Base-by-base conservation (phyloP, 2,888 invertebrate species). In the Coelogynopora nodosa region DNA sequence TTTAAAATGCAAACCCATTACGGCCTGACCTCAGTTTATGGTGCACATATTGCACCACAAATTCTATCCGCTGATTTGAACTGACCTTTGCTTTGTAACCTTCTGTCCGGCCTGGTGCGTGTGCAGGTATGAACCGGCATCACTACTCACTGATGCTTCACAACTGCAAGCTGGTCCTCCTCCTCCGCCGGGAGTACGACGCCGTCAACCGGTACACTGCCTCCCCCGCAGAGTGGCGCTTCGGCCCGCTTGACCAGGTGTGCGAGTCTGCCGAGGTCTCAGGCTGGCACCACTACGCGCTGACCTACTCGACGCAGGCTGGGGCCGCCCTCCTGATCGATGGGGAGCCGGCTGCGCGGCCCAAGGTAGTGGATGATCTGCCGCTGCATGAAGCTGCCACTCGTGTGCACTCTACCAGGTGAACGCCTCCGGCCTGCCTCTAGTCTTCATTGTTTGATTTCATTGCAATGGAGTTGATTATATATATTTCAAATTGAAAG, bases 101-200 rank as follows among this genome's bases (percentile, higher is more conserved):
- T n/a, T n/a, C 18, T 10, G 18, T 18, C 49, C 18, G 18, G 5
- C 18, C 18, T 10, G 18, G 18, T 49, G 18, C 5, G 5, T 49
- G 49, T 26, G 2, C 67, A 85, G 85, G 67, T n/a, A 85, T 67
- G 74, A 98, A 98, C 93, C 95, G 99, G 0, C 98, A 99, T 93
- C 99, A 99, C 93, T 98, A 97, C 93, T 96, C 98, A 0, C 93
- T 98, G 89, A 98, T 98, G 93, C 95, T 99, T 0, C 95, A 98
- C 89, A 98, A 98, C 93, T 98, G 98, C 92, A 95, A 98, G 1
- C 93, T 99, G 89, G 97, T 99, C 90, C 93, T 99, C 89, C 93
- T 99, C 89, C 93, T 99, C 90, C 93, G 95, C 81, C 94, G 96
- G 30, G 98, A 98, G 93, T 96, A 90, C 23, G 88, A 88, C 28